Base-by-base conservation (phyloP, 2,113 vertebrate species). In the Nipponia nippon region DNA sequence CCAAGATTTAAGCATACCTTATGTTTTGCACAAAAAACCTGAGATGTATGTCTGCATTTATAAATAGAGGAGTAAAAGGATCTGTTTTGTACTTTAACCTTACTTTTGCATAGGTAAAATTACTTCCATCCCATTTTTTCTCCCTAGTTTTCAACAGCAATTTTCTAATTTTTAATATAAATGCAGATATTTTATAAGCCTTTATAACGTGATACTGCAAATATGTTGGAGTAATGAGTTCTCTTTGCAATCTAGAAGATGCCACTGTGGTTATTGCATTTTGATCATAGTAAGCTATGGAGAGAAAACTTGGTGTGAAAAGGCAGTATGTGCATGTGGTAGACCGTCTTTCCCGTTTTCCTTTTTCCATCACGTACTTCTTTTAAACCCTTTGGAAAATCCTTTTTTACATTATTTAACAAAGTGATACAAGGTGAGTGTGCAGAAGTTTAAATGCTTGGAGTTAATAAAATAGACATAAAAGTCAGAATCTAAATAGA, bases 1-100 rank as follows among this genome's bases (percentile, higher is more conserved):
- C 9, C 46, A 62, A 34, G 0, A 36, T 71, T n/a, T 8, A 44
- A 36, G n/a, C n/a, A 3, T 1, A 0, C 8, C 40, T 26, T 7
- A 20, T 13, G 4, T 21, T 16, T 13, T 6, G 11, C 47, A 29
- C 36, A 40, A n/a, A 56, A 36, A 13, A 0, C 5, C 18, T 1
- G 62, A 46, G 66, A n/a, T 0, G 2, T 42, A 18, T 7, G 18
- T 61, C 76, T 77, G 76, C 25, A 5, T 65, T 20, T 73, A 53
- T 36, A 21, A 76, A 10, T 2, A 29, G 42, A 1, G 30, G 14
- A 29, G 8, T 27, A 62, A 95, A 66, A 15, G 14, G 9, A 3
- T 3, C 66, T 67, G 23, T 1, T 38, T 44, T 80, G 0, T 8
- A 42, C 47, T 47, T 38, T 16, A 53, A 42, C 44, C 44, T 63